Evolutionary conservation across 2,888 invertebrate species (phyloP).

Genomic region (Eupithecia abbreviata): DNA sequence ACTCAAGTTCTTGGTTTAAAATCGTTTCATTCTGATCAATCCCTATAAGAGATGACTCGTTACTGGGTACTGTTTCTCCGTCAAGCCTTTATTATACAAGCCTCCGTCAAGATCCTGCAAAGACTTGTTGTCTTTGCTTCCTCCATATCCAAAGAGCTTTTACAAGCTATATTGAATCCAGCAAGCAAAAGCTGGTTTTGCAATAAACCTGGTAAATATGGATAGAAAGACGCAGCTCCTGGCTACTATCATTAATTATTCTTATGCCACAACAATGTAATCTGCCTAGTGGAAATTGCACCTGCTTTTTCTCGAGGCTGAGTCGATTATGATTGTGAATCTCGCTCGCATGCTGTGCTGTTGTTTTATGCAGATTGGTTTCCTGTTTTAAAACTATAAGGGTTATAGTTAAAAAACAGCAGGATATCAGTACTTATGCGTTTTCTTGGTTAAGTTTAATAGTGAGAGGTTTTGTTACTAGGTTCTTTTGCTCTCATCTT

Average conservation of each 20-base stretch:
- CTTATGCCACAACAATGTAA: slow-evolving; percentile 64
- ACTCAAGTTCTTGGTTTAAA: background rate
- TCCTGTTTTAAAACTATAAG: slow-evolving; percentile 20
- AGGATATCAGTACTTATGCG: background rate
- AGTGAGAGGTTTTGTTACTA: background rate
- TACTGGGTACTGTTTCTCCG: background rate
- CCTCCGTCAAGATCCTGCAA: background rate
- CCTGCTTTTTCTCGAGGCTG: slow-evolving; percentile 55
- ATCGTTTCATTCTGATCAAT: background rate
- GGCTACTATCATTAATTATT: slow-evolving; percentile 70
- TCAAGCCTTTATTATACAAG: background rate
- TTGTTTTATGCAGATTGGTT: slow-evolving; percentile 31
- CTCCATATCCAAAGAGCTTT: background rate
- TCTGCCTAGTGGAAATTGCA: slow-evolving; percentile 59
- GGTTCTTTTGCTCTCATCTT: background rate
- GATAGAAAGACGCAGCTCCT: slow-evolving; percentile 50
- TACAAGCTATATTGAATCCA: background rate
- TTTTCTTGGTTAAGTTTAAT: background rate
- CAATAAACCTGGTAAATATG: slow-evolving; percentile 5
- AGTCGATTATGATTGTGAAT: slow-evolving; percentile 34
- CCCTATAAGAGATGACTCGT: background rate
- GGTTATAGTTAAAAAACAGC: background rate
- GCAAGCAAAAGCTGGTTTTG: slow-evolving; percentile 17
- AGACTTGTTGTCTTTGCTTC: background rate
- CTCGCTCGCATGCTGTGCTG: slow-evolving; percentile 32